These are phyloP conservation scores for Epinotia nisella DNA, from an alignment of 2,888 invertebrate species.

Conservation along the genomic window DNA sequence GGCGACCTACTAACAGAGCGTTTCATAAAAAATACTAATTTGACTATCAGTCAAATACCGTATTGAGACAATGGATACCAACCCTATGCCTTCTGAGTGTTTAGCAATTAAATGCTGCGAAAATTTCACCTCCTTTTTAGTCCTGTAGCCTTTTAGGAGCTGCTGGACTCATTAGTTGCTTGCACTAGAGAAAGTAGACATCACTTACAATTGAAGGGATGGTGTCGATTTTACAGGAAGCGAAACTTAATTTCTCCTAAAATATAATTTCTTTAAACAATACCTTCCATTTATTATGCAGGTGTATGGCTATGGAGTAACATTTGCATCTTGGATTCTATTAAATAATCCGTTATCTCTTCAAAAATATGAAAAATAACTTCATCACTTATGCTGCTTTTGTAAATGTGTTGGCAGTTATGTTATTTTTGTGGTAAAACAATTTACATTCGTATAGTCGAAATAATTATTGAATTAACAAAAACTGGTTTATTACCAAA, in stretches of 20 bases:
- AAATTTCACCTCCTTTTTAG: constrained; percentile 21
- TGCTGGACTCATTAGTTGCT: constrained; percentile 5
- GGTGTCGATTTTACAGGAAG: neutral
- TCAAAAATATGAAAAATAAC: no score
- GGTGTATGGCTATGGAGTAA: no score
- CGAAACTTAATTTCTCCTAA: neutral
- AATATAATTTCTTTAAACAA: no score
- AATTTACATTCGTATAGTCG: no score
- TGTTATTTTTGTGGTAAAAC: no score
- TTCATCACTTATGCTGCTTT: no score
- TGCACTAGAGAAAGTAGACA: neutral
- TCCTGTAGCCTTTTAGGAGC: constrained; percentile 11
- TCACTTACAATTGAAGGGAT: neutral
- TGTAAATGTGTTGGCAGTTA: no score
- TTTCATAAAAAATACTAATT: neutral
- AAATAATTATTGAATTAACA: no score
- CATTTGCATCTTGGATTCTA: no score
- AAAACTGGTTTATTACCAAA: no score
- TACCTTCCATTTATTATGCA: neutral
- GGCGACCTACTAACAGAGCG: no score
- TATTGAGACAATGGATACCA: constrained; percentile 14
- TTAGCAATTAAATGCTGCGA: constrained; percentile 34
- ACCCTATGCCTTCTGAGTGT: neutral
- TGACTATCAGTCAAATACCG: neutral
- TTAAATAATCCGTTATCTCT: no score